Evolutionary conservation across 2,797 vertebrate species (phyloP).

Genomic region (Leptoclinus maculatus): DNA sequence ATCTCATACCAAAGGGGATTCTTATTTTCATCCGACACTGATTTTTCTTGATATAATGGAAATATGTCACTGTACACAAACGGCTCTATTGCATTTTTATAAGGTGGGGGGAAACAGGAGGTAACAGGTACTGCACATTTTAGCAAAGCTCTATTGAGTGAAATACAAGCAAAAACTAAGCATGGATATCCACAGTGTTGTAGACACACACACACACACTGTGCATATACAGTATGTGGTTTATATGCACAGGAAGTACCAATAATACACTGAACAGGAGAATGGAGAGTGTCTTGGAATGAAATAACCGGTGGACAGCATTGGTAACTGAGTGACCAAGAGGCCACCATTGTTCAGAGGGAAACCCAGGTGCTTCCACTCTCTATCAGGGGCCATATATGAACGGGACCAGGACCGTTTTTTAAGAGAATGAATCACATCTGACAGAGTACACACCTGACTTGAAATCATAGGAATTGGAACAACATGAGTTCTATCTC

Average conservation of each 20-base stretch:
- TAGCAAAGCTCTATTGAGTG: conserved; percentile 5
- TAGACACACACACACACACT: not conserved
- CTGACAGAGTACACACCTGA: not conserved
- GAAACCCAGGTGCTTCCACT: conserved; percentile 77
- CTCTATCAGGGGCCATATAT: not conserved
- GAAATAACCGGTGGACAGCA: conserved; percentile 32
- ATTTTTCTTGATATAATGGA: conserved; percentile 7
- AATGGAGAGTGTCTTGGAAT: conserved; percentile 45
- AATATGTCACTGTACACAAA: not conserved
- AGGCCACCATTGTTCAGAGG: conserved; percentile 69
- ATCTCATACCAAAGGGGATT: conserved; percentile 37
- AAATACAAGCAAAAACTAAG: conserved; percentile 8
- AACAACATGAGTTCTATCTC: not conserved
- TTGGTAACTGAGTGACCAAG: conserved; percentile 43
- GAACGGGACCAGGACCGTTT: conserved; percentile 8
- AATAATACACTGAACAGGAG: conserved; percentile 50
- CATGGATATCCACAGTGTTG: not conserved
- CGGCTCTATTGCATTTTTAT: conserved; percentile 19
- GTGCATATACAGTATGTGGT: conserved; percentile 15
- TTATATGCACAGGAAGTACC: conserved; percentile 50
- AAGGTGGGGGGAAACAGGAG: conserved; percentile 41
- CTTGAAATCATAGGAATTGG: not conserved
- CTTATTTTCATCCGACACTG: conserved; percentile 6
- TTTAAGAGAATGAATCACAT: conserved; percentile 9
- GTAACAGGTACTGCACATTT: conserved; percentile 39